Evolutionary conservation across 2,113 vertebrate species (phyloP).

Genomic region (Corythaixoides concolor): DNA sequence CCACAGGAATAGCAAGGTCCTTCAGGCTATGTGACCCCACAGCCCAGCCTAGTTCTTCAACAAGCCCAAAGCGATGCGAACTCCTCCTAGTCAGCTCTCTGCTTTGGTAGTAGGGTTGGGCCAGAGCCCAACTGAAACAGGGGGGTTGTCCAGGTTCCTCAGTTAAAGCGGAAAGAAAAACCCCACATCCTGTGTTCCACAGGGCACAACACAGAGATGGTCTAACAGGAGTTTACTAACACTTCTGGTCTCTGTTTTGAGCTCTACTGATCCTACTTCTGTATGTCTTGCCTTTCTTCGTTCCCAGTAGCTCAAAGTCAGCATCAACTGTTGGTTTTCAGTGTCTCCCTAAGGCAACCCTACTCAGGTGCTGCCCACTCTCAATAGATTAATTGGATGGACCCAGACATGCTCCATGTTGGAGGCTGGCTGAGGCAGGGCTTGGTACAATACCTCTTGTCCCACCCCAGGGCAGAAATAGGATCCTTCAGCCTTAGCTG

Average conservation of each 20-base stretch:
- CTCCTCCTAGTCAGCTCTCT: neutral
- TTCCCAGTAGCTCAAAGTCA: neutral
- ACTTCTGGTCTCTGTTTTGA: neutral
- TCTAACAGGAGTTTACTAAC: neutral
- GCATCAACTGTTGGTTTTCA: neutral
- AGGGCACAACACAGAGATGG: neutral
- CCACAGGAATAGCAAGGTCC: neutral
- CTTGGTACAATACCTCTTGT: neutral
- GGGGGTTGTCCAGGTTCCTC: neutral
- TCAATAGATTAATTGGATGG: neutral
- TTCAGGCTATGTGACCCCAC: neutral
- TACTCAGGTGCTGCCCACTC: neutral
- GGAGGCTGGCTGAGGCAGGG: neutral
- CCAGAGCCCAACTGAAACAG: neutral
- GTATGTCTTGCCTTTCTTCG: neutral
- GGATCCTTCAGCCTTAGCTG: neutral
- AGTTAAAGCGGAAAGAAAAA: neutral
- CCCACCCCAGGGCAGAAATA: neutral
- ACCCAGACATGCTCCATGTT: neutral
- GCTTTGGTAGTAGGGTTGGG: neutral
- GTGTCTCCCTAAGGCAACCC: neutral
- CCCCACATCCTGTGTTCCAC: neutral
- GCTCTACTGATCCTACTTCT: neutral
- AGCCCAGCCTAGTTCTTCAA: neutral
- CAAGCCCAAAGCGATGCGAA: neutral